phyloP scores from a whole-genome alignment of 2,888 invertebrate genomes.

The Mythimna pallens region DNA sequence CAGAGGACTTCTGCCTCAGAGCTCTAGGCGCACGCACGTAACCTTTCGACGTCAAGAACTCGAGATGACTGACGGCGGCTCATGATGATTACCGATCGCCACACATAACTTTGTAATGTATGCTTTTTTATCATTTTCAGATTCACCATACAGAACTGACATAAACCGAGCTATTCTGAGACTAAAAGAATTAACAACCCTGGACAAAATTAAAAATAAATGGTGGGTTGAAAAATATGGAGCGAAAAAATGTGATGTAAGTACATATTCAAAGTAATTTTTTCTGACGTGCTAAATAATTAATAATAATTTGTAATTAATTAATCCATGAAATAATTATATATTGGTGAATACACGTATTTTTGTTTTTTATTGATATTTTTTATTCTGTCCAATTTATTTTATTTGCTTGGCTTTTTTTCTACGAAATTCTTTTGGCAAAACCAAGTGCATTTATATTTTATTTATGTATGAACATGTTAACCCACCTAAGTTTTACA shows the following conservation, averaged over 20 bases:
- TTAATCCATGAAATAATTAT: background rate
- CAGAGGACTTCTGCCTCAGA: too few relatives aligned
- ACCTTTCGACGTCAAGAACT: too few relatives aligned
- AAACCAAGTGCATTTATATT: too few relatives aligned
- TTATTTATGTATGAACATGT: too few relatives aligned
- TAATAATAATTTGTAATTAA: background rate
- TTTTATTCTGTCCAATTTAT: too few relatives aligned
- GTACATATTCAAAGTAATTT: background rate
- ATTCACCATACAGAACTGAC: conserved; percentile 92
- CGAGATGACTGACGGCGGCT: too few relatives aligned
- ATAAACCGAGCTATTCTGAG: conserved; percentile 96
- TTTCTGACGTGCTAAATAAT: background rate
- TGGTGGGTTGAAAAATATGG: conserved; percentile 96
- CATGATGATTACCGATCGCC: too few relatives aligned
- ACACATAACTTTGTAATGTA: background rate
- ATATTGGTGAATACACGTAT: background rate
- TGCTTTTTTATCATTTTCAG: conserved; percentile 59
- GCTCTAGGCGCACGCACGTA: too few relatives aligned
- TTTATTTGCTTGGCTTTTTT: too few relatives aligned
- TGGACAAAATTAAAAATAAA: conserved; percentile 95
- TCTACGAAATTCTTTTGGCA: too few relatives aligned
- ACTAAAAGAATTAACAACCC: conserved; percentile 95
- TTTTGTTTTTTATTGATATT: too few relatives aligned
- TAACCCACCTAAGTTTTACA: too few relatives aligned
- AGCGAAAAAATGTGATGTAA: conserved; percentile 90